Evolutionary conservation across 1,140 invertebrate species (phyloP), one percentile per base, ranked within the genome.

Genomic region (Papilio aristodemus): DNA sequence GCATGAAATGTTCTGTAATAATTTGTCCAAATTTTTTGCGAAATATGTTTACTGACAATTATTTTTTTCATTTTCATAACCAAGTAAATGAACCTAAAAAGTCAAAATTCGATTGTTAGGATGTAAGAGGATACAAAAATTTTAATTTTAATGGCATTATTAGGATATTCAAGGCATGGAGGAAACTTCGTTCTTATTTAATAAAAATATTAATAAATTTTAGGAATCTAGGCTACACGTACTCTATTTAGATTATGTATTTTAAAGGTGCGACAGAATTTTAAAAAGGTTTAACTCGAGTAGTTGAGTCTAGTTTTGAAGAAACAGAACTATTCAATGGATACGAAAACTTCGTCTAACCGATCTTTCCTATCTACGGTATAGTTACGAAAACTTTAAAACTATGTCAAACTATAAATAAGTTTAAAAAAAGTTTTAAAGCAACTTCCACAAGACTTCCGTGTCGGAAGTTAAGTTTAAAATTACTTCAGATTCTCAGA

Each of bases 351-450:
- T 54, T 54, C 19, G 46, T 54, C 19, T 54, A 54, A 54, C 46
- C 46, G 19, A 54, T 54, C 46, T 54, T 54, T 54, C 46, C 17
- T 54, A 54, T 54, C 46, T 54, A 11, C 46, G 46, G 9, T 54
- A 46, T 46, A 54, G 46, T 54, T 11, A 54, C 46, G 10, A 54
- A 54, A 54, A 54, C 46, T 54, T 54, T 54, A 22, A 4, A 54
- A 54, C 46, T 54, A 54, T 54, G 46, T 22, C 46, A 54, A 54
- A 54, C 46, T 54, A 54, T 19, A 22, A 25, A 19, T 54, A 54
- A 54, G 46, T 54, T 54, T 54, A 54, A 54, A 54, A 46, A 54
- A 54, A 54, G 19, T 54, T 50, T 54, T 54, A 54, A 54, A 54
- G 11, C 46, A 54, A 54, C 46, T 54, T 54, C 46, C 46, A 54